Evolutionary conservation across 1,140 invertebrate species (phyloP).

Genomic region (Luehdorfia chinensis): DNA sequence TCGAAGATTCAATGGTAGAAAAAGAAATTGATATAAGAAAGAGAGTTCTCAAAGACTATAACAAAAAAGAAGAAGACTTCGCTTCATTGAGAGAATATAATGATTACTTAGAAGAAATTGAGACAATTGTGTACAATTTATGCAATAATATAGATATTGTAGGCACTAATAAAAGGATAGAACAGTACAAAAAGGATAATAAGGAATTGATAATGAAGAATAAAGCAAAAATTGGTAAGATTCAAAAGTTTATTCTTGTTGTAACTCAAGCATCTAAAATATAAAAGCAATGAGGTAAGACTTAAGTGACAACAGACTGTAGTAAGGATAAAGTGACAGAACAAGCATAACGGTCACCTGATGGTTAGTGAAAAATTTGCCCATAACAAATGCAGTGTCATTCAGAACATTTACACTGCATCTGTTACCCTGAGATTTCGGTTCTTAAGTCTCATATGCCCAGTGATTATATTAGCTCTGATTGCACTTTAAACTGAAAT

Average conservation of each 20-base stretch:
- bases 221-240: slow-evolving; percentile 82
- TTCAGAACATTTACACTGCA: too few species aligned
- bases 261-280: too few species aligned
- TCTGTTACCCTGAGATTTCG: too few species aligned
- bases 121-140: slow-evolving; percentile 94
- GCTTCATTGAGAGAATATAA: slow-evolving; percentile 88
- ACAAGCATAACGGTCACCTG: too few species aligned
- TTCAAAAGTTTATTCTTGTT: slow-evolving; percentile 1
- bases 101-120: slow-evolving; percentile 95
- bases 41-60: slow-evolving; percentile 92
- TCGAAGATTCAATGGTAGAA: slow-evolving; percentile 97
- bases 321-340: too few species aligned
- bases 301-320: too few species aligned
- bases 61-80: slow-evolving; percentile 96
- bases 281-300: too few species aligned
- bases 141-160: slow-evolving; percentile 94
- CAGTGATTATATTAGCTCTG: too few species aligned
- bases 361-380: too few species aligned
- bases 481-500: too few species aligned
- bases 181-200: slow-evolving; percentile 96
- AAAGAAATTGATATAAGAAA: slow-evolving; percentile 98
- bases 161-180: slow-evolving; percentile 93
- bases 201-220: slow-evolving; percentile 94
- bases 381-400: too few species aligned
- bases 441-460: too few species aligned